Evolutionary conservation across 2,888 invertebrate genomes (phyloP), one percentile per base, ranked within the genome.

Genomic region (Bursaphelenchus okinawaensis): DNA sequence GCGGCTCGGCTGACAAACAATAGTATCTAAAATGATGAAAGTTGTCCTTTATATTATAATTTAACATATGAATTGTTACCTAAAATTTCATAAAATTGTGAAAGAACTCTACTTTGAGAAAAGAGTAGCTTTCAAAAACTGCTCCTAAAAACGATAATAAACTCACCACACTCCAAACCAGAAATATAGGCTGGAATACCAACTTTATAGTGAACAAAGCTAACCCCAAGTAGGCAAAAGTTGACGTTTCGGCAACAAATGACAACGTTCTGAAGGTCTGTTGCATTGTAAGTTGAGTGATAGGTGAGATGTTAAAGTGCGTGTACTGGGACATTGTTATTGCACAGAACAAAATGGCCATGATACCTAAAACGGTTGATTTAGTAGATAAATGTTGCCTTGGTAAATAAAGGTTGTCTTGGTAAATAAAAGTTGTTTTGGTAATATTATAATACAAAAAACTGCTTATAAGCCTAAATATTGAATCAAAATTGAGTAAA

Each of bases 261-360:
- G 98, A 91, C 66, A 98, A 86, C 0, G 96, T 96, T 80, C 94
- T 87, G 89, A 98, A 92, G 0, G 95, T 96, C 85, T 96, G 95
- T 84, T 96, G 95, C 90, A 98, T 95, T 4, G 96, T 96, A 60
- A 98, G 94, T 86, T 98, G 98, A 0, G 96, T 95, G 22, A 98
- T 91, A 0, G 96, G 95, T 0, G 95, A 95, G 52, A 98, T 86
- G 84, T 98, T 98, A 82, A 92, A 92, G 86, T 98, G 98, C 16
- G 96, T 96, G 84, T 98, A 98, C 84, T 98, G 98, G 0, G 95
- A 95, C 98, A 98, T 98, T 0, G 95, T 94, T 82, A 98, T 93
- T 7, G 96, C 98, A 86, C 94, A 94, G 84, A 96, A 95, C 75
- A 98, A 85, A 80, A 98, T 98, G 7, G 98, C 95, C 96, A 98